Base-by-base conservation (phyloP, 2,888 invertebrate species). In the Nebria brevicollis region DNA sequence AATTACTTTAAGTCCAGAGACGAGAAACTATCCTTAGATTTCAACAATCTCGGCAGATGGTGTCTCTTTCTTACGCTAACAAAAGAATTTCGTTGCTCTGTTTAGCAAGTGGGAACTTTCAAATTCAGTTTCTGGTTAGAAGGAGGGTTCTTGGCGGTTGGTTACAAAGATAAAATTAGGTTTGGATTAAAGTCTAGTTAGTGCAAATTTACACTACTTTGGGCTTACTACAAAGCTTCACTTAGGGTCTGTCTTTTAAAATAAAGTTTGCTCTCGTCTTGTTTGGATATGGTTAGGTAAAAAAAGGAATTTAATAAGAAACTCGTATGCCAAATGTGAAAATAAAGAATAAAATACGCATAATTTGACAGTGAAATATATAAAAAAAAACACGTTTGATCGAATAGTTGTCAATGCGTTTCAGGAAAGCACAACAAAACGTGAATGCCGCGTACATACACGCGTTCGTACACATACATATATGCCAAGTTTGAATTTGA, bases 1-100 rank as follows among this genome's bases (percentile, higher is more conserved):
- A 77, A 77, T 77, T 43, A 70, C 77, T 77, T 77, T 72, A 6
- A 54, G 13, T 54, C 54, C 70, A 77, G 77, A 42, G 42, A 13
- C 15, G 54, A 54, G 54, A 7, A 54, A 70, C 72, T 72, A 72
- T 77, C 77, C 42, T n/a, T 54, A 70, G 70, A 54, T 77, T 72
- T 70, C 34, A 5, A 54, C 54, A 3, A 13, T 54, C 70, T 70
- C 66, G 20, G 11, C 25, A 11, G 34, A 2, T 34, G 34, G 34
- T 34, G 34, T 70, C 70, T 70, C 70, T 70, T 34, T 25, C 70
- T 70, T 34, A 13, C 15, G 70, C 54, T 13, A 7, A 13, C 54
- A 54, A 54, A 8, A 8, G 13, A 54, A 54, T 11, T 13, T 54
- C 54, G 54, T 54, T 8, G 8, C 54, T 54, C 54, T 54, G 54